Base-by-base conservation (phyloP, 2,888 invertebrate genomes). In the Tridacna gigas region DNA sequence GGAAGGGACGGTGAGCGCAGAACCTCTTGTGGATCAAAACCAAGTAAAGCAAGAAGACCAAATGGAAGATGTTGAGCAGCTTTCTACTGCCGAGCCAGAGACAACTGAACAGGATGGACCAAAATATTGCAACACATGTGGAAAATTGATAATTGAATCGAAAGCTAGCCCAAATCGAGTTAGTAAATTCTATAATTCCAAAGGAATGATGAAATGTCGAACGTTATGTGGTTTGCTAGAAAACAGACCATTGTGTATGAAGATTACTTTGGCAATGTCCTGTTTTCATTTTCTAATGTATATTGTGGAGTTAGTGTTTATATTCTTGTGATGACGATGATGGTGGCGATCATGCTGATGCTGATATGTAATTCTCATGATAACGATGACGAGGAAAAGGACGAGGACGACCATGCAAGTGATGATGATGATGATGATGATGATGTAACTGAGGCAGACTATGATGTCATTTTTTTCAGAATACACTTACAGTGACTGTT, bases 281-380 rank as follows among this genome's bases (percentile, higher is more conserved):
- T 77, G 77, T 73, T 13, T 82, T 18, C 85, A 85, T 69, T 66
- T 85, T 7, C n/a, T 85, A 15, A 69, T 85, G 12, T 85, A 77
- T 60, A 25, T 85, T 15, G 74, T 85, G 18, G 85, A 85, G 48
- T 26, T 85, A n/a, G 63, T 80, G 18, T 80, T 85, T 47, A 67
- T 85, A 26, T 77, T 85, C 56, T 51, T 71, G 11, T 71, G 56
- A 56, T 20, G 18, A 20, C 15, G 2, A 56, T 11, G 56, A 37
- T 37, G 37, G 7, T 37, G 37, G 7, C 7, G 37, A 37, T 37
- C 37, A 37, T 37, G 37, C 37, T 37, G 37, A 2, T 37, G 2
- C 7, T 7, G 2, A 37, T 7, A 37, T 7, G 37, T 37, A 37
- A 4, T 7, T 37, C 37, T 37, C 2, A 37, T 7, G 37, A 37